Conservation (phyloP, 2,797 vertebrate species). For the Lophotriccus pileatus region DNA sequence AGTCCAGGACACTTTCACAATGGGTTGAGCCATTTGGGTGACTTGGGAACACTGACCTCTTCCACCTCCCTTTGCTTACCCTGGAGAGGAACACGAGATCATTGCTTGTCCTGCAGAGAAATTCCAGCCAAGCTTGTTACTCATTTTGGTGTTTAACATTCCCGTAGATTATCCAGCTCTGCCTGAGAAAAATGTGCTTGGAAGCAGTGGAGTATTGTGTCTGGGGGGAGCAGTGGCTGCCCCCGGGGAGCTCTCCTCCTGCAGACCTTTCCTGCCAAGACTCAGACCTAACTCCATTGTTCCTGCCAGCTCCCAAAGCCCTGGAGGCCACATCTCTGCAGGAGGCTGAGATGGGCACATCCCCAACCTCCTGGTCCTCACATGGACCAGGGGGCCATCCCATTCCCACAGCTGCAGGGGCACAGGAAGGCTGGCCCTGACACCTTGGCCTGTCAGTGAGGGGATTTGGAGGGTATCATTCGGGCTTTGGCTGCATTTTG, state of each 20-base stretch:
- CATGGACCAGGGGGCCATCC: fast-evolving
- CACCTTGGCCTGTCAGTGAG: neutral
- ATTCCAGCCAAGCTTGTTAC: slow-evolving; percentile 14
- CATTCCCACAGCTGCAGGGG: neutral
- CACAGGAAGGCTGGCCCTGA: neutral
- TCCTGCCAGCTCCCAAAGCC: slow-evolving; percentile 23
- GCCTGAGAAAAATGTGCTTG: slow-evolving; percentile 64
- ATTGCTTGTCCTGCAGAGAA: neutral
- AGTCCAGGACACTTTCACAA: neutral
- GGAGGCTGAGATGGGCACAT: neutral
- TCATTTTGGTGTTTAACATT: slow-evolving; percentile 63
- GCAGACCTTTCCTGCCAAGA: slow-evolving; percentile 54
- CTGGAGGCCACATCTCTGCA: neutral
- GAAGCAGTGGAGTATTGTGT: slow-evolving; percentile 49
- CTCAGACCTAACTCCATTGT: neutral
- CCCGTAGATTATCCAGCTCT: slow-evolving; percentile 41
- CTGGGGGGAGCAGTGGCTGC: slow-evolving; percentile 46
- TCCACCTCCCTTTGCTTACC: neutral
- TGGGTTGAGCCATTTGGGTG: neutral
- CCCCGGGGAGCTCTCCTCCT: slow-evolving; percentile 19
- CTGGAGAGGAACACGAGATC: neutral
- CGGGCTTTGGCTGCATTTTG: neutral
- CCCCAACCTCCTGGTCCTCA: neutral
- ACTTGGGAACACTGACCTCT: neutral
- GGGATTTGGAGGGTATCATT: neutral